Percentiles rank a stretch among this genome's conserved stretches.
These are phyloP conservation scores for Pholis gunnellus DNA, from an alignment of 2,113 vertebrate genomes.

Conservation along the genomic window DNA sequence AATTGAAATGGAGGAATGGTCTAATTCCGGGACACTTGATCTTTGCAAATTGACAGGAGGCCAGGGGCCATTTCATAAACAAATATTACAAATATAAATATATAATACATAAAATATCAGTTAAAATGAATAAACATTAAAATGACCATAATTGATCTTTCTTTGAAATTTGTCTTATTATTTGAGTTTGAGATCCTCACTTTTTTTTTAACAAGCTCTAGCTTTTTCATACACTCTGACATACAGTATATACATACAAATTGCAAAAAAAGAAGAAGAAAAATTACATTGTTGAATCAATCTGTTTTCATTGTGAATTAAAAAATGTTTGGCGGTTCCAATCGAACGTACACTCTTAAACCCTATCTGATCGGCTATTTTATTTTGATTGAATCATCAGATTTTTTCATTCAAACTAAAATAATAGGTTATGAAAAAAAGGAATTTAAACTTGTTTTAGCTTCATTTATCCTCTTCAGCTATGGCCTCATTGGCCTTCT, in stretches of 20 bases:
- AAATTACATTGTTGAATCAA: background rate
- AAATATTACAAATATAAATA: background rate
- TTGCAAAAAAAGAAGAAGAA: background rate
- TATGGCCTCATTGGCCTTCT: background rate
- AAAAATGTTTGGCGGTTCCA: background rate
- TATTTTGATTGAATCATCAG: background rate
- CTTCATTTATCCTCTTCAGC: background rate
- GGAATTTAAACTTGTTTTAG: background rate
- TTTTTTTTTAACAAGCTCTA: background rate
- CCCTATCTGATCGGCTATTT: background rate
- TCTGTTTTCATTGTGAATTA: background rate
- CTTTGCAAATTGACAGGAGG: too few relatives aligned
- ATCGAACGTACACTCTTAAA: background rate
- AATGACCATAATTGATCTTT: background rate
- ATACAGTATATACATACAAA: background rate
- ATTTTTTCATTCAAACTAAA: background rate
- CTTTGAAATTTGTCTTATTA: background rate
- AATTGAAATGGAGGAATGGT: background rate
- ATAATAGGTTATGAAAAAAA: background rate
- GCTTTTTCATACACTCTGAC: background rate
- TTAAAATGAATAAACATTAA: background rate
- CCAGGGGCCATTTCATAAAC: background rate
- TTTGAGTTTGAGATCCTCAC: background rate
- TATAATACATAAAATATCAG: background rate
- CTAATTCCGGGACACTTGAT: too few relatives aligned